A percentile compares a stretch with the other conserved stretches of the same genome.
Evolutionary conservation across 37 sponge, comb jelly and placozoan genomes (phyloP).

Genomic region (Spongia lamella): DNA sequence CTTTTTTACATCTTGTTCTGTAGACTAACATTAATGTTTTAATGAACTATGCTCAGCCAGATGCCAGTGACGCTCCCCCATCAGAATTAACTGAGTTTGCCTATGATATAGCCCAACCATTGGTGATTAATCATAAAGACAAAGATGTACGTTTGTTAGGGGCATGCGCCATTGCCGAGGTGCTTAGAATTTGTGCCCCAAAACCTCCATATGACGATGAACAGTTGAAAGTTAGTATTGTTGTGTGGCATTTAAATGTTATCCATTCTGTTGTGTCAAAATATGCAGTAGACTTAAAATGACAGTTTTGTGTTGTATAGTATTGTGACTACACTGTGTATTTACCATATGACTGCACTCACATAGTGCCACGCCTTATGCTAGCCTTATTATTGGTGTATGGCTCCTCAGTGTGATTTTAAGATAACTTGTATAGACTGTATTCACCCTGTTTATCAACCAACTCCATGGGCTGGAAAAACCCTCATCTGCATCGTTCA

Average conservation of each 20-base stretch:
- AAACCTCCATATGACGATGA: slow-evolving; percentile 80
- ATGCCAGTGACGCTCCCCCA: slow-evolving; percentile 8
- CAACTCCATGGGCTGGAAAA: slow-evolving; percentile 74
- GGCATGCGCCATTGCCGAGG: slow-evolving; percentile 68
- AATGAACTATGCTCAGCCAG: no score
- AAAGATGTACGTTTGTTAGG: slow-evolving; percentile 61
- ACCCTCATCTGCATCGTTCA: slow-evolving; percentile 45
- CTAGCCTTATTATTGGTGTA: no score
- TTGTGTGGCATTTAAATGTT: no score
- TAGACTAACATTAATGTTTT: no score
- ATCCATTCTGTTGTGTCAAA: no score
- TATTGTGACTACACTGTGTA: no score
- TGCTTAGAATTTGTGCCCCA: slow-evolving; percentile 80
- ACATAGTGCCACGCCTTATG: no score
- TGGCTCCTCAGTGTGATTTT: no score
- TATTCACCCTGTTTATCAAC: slow-evolving; percentile 75
- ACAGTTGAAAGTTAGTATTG: slow-evolving; percentile 52
- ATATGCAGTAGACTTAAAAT: no score
- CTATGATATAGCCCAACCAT: slow-evolving; percentile 16
- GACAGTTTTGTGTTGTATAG: no score
- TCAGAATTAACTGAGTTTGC: slow-evolving; percentile 15
- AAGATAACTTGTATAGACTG: slow-evolving; percentile 63
- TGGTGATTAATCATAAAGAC: slow-evolving; percentile 42
- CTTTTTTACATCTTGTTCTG: no score
- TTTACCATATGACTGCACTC: no score